Evolutionary conservation across 1,140 invertebrate genomes (phyloP).

Genomic region (Geopemphigus sp.): DNA sequence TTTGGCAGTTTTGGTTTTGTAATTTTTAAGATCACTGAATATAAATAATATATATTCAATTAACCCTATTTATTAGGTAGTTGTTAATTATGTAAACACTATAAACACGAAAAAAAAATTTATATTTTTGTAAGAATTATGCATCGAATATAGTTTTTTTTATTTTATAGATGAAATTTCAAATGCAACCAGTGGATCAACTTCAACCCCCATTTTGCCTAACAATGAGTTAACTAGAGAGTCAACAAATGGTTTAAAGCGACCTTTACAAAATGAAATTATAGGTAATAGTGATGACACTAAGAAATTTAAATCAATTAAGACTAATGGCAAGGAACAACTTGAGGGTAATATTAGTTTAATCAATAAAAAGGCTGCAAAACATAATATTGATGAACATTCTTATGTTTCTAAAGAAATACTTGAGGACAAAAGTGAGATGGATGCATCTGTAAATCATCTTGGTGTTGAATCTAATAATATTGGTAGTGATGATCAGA

Average conservation of each 20-base stretch:
- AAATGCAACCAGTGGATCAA: background rate
- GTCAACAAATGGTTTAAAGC: slow-evolving; percentile 11
- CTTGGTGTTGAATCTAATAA: background rate
- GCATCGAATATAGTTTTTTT: background rate
- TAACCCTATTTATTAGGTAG: too few relatives aligned
- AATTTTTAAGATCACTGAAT: background rate
- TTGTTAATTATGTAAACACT: too few relatives aligned
- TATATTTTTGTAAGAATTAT: background rate
- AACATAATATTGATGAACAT: background rate
- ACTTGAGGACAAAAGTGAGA: background rate
- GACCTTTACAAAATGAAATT: background rate
- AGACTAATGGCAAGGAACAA: background rate
- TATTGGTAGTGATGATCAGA: background rate
- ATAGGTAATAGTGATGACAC: background rate
- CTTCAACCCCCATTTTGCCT: background rate
- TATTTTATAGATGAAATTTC: background rate
- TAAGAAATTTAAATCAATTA: background rate
- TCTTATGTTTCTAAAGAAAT: background rate
- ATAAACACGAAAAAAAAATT: too few relatives aligned
- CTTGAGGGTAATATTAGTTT: background rate
- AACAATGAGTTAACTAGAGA: background rate
- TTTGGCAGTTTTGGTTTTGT: too few relatives aligned
- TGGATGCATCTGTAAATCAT: background rate
- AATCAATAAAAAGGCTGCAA: background rate
- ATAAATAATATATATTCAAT: too few relatives aligned